phyloP scores from a whole-genome alignment of 1,140 invertebrate species.

The Medauroidea extradentata region DNA sequence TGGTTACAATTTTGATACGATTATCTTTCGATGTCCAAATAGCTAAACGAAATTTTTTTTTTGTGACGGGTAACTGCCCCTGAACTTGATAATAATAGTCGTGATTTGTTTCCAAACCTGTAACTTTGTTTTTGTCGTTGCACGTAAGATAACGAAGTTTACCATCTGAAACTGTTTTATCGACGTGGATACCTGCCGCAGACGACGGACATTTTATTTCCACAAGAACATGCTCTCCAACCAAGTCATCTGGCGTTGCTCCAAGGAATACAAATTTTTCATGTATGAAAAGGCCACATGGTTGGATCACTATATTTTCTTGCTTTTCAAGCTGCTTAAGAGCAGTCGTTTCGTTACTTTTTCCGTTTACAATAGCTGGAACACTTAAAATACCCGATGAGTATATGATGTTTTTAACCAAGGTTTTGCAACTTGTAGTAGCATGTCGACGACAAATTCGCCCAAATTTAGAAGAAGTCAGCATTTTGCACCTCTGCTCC shows the following conservation, averaged over 20 bases:
- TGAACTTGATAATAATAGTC: constrained; percentile 41
- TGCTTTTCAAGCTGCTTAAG: constrained; percentile 24
- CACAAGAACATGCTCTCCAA: constrained; percentile 32
- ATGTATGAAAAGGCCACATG: constrained; percentile 41
- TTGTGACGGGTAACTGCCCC: constrained; percentile 22
- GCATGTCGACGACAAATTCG: constrained; percentile 27
- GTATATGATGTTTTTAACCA: constrained; percentile 28
- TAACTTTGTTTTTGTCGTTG: constrained; percentile 1
- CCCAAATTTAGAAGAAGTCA: constrained; percentile 41
- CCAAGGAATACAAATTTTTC: constrained; percentile 32
- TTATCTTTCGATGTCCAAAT: constrained; percentile 21
- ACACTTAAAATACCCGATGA: neutral
- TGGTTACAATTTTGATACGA: constrained; percentile 10
- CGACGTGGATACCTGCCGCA: constrained; percentile 18
- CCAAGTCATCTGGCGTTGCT: constrained; percentile 41
- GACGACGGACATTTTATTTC: constrained; percentile 39
- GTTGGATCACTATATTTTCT: constrained; percentile 22
- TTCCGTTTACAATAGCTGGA: constrained; percentile 17
- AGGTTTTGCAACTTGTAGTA: constrained; percentile 22
- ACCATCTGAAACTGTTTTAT: constrained; percentile 18
- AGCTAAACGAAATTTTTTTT: constrained; percentile 8
- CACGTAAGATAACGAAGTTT: neutral
- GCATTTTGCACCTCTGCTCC: constrained; percentile 24
- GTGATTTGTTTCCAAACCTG: constrained; percentile 31
- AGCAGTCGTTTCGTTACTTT: constrained; percentile 30